phyloP scores from a whole-genome alignment of 2,888 invertebrate species.

The Aradus depressus region DNA sequence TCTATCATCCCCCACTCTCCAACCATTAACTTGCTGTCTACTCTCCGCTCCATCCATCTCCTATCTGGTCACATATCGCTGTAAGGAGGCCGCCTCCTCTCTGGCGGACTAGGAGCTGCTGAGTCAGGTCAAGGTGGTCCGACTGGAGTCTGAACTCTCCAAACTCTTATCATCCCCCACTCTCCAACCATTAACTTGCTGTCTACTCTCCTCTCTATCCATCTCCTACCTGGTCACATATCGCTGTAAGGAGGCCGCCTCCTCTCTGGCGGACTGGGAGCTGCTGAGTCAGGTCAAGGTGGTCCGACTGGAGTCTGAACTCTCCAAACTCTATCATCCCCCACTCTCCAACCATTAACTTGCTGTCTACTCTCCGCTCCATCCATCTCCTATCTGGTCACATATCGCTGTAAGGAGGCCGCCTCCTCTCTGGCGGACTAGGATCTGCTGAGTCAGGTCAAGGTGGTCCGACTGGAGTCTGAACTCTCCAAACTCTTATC shows the following conservation, averaged over 20 bases:
- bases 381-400: slow-evolving; percentile 64
- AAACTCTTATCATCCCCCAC: slow-evolving; percentile 51
- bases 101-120: slow-evolving; percentile 46
- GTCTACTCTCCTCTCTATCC: too few relatives aligned
- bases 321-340: slow-evolving; percentile 53
- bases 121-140: slow-evolving; percentile 56
- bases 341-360: slow-evolving; percentile 17
- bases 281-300: slow-evolving; percentile 56
- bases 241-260: slow-evolving; percentile 32
- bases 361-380: too few relatives aligned
- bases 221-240: slow-evolving; percentile 65
- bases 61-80: slow-evolving; percentile 54
- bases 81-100: slow-evolving; percentile 10
- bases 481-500: slow-evolving; percentile 60
- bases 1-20: slow-evolving; percentile 43
- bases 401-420: slow-evolving; percentile 40
- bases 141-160: slow-evolving; percentile 60
- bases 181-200: slow-evolving; percentile 17
- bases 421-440: slow-evolving; percentile 35
- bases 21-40: slow-evolving; percentile 15
- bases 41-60: too few relatives aligned
- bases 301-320: slow-evolving; percentile 57
- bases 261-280: slow-evolving; percentile 40
- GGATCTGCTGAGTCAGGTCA: slow-evolving; percentile 55
- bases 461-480: slow-evolving; percentile 57